phyloP scores from a whole-genome alignment of 2,888 invertebrate genomes.

The Drosophila nigricruria region DNA sequence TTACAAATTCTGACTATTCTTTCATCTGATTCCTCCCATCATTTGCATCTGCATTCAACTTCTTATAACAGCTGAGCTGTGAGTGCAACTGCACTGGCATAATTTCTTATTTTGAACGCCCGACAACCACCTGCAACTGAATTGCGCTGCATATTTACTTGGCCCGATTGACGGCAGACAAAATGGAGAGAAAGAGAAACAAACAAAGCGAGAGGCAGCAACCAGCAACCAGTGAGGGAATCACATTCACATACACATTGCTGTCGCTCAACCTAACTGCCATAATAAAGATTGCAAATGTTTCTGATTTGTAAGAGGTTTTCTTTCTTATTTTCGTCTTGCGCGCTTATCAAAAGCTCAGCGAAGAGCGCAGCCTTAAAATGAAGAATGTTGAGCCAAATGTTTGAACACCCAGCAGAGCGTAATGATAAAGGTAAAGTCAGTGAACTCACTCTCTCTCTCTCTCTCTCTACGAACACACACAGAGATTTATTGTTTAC shows the following conservation, averaged over 20 bases:
- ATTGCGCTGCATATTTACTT: slow-evolving; percentile 23
- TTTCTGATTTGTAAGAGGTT: background rate
- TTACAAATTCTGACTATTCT: background rate
- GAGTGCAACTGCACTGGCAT: background rate
- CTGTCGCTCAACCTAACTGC: slow-evolving; percentile 7
- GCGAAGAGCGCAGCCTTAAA: slow-evolving; percentile 15
- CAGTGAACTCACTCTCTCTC: slow-evolving; percentile 34
- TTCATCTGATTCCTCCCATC: background rate
- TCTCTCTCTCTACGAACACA: slow-evolving; percentile 1
- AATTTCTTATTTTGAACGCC: background rate
- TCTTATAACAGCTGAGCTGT: background rate
- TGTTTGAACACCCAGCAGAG: slow-evolving; percentile 50
- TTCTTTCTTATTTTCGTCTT: slow-evolving; percentile 12
- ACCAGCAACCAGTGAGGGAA: background rate
- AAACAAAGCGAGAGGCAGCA: background rate
- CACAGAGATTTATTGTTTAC: slow-evolving; percentile 14
- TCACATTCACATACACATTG: slow-evolving; percentile 2
- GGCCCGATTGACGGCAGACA: slow-evolving; percentile 18
- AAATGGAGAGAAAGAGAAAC: background rate
- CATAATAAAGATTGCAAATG: slow-evolving; percentile 24
- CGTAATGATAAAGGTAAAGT: slow-evolving; percentile 60
- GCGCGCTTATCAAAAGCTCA: slow-evolving; percentile 37
- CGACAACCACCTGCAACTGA: slow-evolving; percentile 18
- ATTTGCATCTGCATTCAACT: background rate
- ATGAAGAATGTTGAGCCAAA: slow-evolving; percentile 60